These are phyloP conservation scores for Pungitius pungitius DNA, from an alignment of 2,113 vertebrate genomes.

Conservation along the genomic window DNA sequence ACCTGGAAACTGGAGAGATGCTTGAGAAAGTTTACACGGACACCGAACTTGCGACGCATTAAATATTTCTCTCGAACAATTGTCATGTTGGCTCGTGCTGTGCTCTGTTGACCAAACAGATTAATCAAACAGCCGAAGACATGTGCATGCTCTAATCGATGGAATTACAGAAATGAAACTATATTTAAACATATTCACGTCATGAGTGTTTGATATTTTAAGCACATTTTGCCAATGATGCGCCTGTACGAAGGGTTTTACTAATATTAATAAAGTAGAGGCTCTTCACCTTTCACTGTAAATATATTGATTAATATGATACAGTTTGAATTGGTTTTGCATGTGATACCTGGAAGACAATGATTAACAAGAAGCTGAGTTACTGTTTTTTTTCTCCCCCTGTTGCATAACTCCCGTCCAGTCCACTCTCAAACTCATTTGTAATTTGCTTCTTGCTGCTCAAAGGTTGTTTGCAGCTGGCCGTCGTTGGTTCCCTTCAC, in stretches of 20 bases:
- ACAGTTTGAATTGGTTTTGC: neutral
- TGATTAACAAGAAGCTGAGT: neutral
- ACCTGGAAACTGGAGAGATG: neutral
- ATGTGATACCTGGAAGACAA: neutral
- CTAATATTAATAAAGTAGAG: neutral
- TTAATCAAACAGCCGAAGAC: too few species aligned
- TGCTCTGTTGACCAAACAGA: neutral
- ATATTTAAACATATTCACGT: neutral
- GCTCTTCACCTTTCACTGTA: neutral
- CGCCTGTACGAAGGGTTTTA: neutral
- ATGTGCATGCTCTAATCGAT: too few species aligned
- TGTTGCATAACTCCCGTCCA: neutral
- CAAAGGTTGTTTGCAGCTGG: slow-evolving; percentile 48
- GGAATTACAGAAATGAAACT: neutral
- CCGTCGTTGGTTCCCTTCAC: neutral
- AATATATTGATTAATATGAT: too few species aligned
- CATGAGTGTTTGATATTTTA: neutral
- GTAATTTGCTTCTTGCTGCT: neutral
- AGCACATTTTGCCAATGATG: neutral
- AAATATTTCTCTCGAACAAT: neutral
- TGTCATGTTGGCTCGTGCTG: neutral
- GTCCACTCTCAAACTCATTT: neutral
- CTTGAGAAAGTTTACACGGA: neutral
- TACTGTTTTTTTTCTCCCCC: neutral
- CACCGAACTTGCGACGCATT: too few species aligned